These are phyloP conservation scores for Lapara coniferarum DNA, from an alignment of 2,888 invertebrate genomes.

Conservation along the genomic window DNA sequence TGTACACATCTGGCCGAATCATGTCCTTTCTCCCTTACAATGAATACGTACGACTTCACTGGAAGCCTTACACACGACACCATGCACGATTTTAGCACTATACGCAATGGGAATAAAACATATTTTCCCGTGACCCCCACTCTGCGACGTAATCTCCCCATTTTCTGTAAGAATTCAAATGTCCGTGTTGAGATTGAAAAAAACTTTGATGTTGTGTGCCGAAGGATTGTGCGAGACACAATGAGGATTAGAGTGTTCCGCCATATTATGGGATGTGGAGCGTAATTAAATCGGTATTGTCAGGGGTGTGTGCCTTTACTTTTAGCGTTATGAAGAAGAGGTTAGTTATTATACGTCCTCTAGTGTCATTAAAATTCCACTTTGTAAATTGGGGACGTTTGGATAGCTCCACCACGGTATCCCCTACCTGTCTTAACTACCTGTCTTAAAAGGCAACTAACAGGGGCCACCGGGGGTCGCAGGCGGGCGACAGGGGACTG, in stretches of 20 bases:
- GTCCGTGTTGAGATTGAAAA: conserved; percentile 44
- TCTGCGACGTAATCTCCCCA: conserved; percentile 31
- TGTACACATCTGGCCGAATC: conserved; percentile 27
- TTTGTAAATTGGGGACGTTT: too few species aligned
- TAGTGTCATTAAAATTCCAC: too few species aligned
- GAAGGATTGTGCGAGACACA: conserved; percentile 39
- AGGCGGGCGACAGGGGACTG: too few species aligned
- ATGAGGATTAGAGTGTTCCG: conserved; percentile 31
- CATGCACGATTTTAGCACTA: neutral
- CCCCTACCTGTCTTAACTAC: too few species aligned
- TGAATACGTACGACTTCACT: conserved; percentile 22
- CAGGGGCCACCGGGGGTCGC: too few species aligned
- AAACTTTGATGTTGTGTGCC: conserved; percentile 44
- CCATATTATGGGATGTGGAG: conserved; percentile 25
- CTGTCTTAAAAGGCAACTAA: too few species aligned
- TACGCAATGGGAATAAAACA: neutral
- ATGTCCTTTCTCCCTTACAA: conserved; percentile 27
- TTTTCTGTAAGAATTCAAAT: conserved; percentile 43
- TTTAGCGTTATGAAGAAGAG: neutral
- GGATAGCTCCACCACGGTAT: too few species aligned
- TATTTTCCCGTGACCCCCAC: neutral
- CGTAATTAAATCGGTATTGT: conserved; percentile 7
- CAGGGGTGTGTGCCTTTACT: neutral
- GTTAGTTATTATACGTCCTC: neutral
- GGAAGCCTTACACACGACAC: neutral